Percentiles rank a stretch among this genome's conserved stretches.
phyloP scores from a whole-genome alignment of 1,140 invertebrate genomes.

The Aphelinus certus region DNA sequence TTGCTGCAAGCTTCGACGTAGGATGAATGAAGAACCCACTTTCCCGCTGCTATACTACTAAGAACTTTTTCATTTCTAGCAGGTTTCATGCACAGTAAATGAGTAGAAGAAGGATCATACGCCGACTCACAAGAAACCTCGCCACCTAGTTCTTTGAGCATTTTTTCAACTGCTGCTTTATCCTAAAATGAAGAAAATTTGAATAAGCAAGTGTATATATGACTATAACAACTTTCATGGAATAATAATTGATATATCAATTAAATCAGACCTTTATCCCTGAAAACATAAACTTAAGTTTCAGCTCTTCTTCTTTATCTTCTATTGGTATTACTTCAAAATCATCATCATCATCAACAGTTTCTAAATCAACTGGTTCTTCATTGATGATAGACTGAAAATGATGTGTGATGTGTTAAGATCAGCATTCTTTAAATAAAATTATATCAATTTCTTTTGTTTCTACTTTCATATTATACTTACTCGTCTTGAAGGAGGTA shows the following conservation, averaged over 20 bases:
- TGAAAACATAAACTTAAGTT: slow-evolving; percentile 60
- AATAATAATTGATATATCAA: not conserved
- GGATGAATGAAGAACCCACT: slow-evolving; percentile 84
- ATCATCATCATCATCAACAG: slow-evolving; percentile 12
- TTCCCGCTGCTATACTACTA: slow-evolving; percentile 83
- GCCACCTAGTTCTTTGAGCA: slow-evolving; percentile 75
- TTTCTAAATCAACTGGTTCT: slow-evolving; percentile 26
- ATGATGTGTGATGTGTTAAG: slow-evolving; percentile 9
- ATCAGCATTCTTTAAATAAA: not conserved
- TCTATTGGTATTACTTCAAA: not conserved
- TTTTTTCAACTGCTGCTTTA: slow-evolving; percentile 58
- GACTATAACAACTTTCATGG: not conserved
- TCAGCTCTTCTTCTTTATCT: slow-evolving; percentile 8
- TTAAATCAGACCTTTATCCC: slow-evolving; percentile 51
- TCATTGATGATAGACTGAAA: slow-evolving; percentile 28
- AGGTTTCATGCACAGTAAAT: slow-evolving; percentile 79
- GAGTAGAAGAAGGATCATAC: slow-evolving; percentile 77
- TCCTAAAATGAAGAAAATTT: slow-evolving; percentile 54
- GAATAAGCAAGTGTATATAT: not conserved
- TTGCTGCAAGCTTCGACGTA: slow-evolving; percentile 77
- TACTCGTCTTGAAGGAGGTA: slow-evolving; percentile 41
- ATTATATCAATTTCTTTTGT: not conserved
- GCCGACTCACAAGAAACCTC: slow-evolving; percentile 69
- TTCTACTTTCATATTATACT: not conserved
- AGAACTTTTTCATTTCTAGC: slow-evolving; percentile 87